Base-by-base conservation (phyloP, 2,888 invertebrate species). In the Epirrita christyi region DNA sequence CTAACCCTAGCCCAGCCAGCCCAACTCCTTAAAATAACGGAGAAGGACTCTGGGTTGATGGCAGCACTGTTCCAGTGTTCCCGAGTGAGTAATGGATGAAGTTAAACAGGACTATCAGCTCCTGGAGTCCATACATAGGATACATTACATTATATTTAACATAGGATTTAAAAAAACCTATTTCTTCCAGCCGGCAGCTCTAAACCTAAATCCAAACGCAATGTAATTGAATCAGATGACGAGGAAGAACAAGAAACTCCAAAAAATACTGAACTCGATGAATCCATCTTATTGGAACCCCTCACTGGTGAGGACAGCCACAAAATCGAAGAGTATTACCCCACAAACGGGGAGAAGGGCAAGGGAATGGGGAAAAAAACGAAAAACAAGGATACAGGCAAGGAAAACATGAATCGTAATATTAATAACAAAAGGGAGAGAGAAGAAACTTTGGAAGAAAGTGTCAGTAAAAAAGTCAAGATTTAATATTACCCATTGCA, bases 311-410 rank as follows among this genome's bases (percentile, higher is more conserved):
- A 88, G 5, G 67, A 78, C 27, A 83, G 88, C 21, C 90, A 89
- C 57, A 92, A 88, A 61, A 80, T 91, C 0, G 83, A 86, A 0
- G 91, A 91, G 47, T 92, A 88, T 62, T 90, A 86, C 51, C 36
- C 71, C 0, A 82, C 75, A 49, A 50, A 56, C 58, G 74, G 76
- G 0, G 54, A 58, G 0, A 85, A 85, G 59, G 81, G 80, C 0
- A 85, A 86, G 45, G 82, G 81, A 0, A 51, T 63, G 1, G 81
- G 80, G 0, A 82, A 83, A 55, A 80, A 77, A 48, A 75, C 69
- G 0, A 81, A 76, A 50, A 75, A 64, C 2, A 77, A 80, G 47
- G 82, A 79, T 41, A 80, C 77, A 41, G 62, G 40, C 0, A 51
- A 45, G 8, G 83, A 80, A 40, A 84, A 81, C 43, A 53, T 71